These are phyloP conservation scores for Epistrophella euchroma DNA, from an alignment of 2,888 invertebrate species.

Conservation along the genomic window DNA sequence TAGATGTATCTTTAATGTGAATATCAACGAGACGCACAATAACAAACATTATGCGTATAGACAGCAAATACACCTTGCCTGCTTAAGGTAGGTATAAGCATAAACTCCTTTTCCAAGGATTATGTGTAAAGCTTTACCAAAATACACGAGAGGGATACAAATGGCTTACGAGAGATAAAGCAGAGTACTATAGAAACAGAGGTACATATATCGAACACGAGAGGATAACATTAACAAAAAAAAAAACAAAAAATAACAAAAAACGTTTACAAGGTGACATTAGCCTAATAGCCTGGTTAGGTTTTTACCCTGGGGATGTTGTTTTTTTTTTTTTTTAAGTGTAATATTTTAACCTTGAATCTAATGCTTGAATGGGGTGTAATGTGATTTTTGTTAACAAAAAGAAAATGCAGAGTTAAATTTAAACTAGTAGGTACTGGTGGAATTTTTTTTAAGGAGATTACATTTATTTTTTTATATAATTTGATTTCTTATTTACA, in stretches of 20 bases:
- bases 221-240: slow-evolving; percentile 40
- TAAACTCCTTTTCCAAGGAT: slow-evolving; percentile 51
- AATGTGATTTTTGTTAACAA: slow-evolving; percentile 16
- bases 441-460: neutral
- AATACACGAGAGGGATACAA: slow-evolving; percentile 61
- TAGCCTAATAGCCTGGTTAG: slow-evolving; percentile 43
- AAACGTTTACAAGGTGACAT: slow-evolving; percentile 33
- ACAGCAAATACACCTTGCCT: slow-evolving; percentile 1
- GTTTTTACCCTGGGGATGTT: slow-evolving; percentile 16
- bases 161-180: slow-evolving; percentile 65
- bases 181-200: slow-evolving; percentile 41
- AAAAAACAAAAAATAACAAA: slow-evolving; percentile 13
- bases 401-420: neutral
- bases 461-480: neutral
- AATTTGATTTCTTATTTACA: neutral
- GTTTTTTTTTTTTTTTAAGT: slow-evolving; percentile 4
- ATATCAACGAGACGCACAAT: slow-evolving; percentile 11
- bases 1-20: neutral
- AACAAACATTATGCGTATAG: slow-evolving; percentile 7
- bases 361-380: slow-evolving; percentile 15
- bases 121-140: slow-evolving; percentile 59
- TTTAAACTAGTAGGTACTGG: neutral
- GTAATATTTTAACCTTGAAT: slow-evolving; percentile 29
- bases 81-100: slow-evolving; percentile 15
- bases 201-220: slow-evolving; percentile 43